Base-by-base conservation (phyloP, 2,888 invertebrate species). In the Epistrophe eligans region DNA sequence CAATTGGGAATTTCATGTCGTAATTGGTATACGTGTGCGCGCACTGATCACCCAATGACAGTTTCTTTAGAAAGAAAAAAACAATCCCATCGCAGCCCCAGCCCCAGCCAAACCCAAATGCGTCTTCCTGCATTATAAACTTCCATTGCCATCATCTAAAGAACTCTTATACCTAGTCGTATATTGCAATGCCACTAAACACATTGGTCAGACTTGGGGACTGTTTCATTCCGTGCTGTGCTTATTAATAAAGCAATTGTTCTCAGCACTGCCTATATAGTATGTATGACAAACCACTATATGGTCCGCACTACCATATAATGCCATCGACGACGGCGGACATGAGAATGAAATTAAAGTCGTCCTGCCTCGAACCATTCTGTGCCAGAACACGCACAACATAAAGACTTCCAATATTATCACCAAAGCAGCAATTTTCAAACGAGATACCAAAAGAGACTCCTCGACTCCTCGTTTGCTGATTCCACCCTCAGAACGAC, bases 231-330 rank as follows among this genome's bases (percentile, higher is more conserved):
- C 64, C 79, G 82, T 87, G 83, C 71, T 55, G 64, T 79, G 82
- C 38, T 79, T 83, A 87, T 83, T 83, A 87, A 87, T 87, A 87
- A 83, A 83, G 87, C 87, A 76, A 87, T 87, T 87, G 87, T 76
- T 79, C 43, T 58, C 73, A 73, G 17, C 24, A 17, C 19, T 55
- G 55, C 55, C 28, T 32, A 55, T 48, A 28, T 43, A n/a, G n/a
- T n/a, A n/a, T n/a, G n/a, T n/a, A 15, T 2, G 13, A 70, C 15
- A 55, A 52, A 0, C 7, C 17, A 48, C 55, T 58, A 70, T 24
- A 15, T 0, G 6, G 3, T 17, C 7, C 43, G 3, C 40, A 8
- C 32, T 58, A 45, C 57, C 58, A 40, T 55, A 64, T 55, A 64
- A n/a, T n/a, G n/a, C 72, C 71, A 64, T 4, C 28, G 45, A 4